Evolutionary conservation across 2,888 invertebrate species (phyloP), one percentile per base, ranked within the genome.

Genomic region (Leuctra nigra): DNA sequence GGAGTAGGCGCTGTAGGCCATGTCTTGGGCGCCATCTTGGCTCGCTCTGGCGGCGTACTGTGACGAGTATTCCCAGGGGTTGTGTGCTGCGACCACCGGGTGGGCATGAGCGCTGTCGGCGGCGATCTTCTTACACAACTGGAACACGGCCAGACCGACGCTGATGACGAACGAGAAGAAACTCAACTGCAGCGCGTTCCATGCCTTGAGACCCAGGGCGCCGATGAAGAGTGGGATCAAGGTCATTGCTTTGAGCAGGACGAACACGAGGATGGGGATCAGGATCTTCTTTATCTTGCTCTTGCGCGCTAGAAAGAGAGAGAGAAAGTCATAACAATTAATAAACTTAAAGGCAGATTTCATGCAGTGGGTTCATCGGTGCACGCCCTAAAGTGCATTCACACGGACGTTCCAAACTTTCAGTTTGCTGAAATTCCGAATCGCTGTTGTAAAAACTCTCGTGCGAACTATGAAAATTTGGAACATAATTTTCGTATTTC

Each of bases 151-250:
- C 72, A 91, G 77, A 60, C 86, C 89, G 64, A 89, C 84, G 66
- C 91, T 87, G 24, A 91, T 84, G 67, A 91, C 80, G 76, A 91
- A 91, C 41, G 89, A 88, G 81, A 91, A 87, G 84, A 91, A 89
- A 14, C 90, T 87, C 67, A 91, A 79, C 69, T 90, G 90, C 63
- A 91, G 83, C 9, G 91, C 89, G 72, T 91, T 91, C 86, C 89
- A 91, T 53, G 91, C 91, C 75, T 91, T 91, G 69, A 91, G 76
- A 67, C 90, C 90, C 62, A 91, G 81, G 60, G 91, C 83, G 67
- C 91, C 91, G 68, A 91, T 83, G 54, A 89, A 87, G 70, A 91
- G 76, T 22, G 91, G 91, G 62, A 91, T 87, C 64, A 91, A 78
- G 62, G 91, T 91, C 78, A 91, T 87, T 54, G 90, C 90, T 76